These are phyloP conservation scores for Odontocolon sp. DNA, from an alignment of 2,888 invertebrate genomes.

Conservation along the genomic window DNA sequence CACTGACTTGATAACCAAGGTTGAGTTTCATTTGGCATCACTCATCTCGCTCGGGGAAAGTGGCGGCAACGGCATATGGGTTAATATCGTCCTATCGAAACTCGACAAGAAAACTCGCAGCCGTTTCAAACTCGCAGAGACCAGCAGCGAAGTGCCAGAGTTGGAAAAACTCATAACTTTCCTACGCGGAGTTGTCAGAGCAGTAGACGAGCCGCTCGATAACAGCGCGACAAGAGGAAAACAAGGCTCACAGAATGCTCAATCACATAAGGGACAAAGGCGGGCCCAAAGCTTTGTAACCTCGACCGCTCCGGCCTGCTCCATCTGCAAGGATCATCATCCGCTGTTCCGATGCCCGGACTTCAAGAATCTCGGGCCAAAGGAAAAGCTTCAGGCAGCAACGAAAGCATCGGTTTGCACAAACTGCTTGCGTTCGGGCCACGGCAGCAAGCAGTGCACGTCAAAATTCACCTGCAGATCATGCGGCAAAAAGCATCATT, in stretches of 20 bases:
- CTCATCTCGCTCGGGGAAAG: constrained; percentile 54
- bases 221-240: background rate
- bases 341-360: background rate
- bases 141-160: background rate
- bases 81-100: background rate
- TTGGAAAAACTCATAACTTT: constrained; percentile 29
- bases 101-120: constrained; percentile 13
- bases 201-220: background rate
- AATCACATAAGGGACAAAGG: background rate
- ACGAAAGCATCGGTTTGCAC: background rate
- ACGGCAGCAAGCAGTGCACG: background rate
- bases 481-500: constrained; percentile 6
- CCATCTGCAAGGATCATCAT: background rate
- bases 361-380: background rate
- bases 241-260: background rate
- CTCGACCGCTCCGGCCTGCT: background rate
- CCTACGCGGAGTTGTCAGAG: background rate
- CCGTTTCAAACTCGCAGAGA: background rate
- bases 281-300: background rate
- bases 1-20: background rate
- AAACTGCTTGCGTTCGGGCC: background rate
- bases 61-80: constrained; percentile 7
- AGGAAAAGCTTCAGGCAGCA: background rate
- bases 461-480: constrained; percentile 3
- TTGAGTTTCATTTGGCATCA: constrained; percentile 52